Conservation (phyloP, 1,140 invertebrate genomes). For the Drosophila nannoptera region DNA sequence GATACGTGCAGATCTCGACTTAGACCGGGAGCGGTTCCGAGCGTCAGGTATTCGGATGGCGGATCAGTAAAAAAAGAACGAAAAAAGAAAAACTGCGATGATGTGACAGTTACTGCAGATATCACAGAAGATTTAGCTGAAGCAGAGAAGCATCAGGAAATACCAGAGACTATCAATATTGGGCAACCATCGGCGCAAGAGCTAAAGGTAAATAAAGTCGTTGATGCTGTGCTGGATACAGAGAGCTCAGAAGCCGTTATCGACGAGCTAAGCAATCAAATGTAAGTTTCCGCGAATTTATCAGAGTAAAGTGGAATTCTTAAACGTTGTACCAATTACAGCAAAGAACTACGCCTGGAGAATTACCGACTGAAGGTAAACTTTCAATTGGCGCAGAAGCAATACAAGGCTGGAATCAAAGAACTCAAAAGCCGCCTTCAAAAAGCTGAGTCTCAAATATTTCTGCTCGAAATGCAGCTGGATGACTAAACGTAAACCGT, state of each 20-base stretch:
- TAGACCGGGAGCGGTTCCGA: constrained; percentile 1
- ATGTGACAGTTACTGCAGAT: not conserved
- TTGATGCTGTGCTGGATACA: constrained; percentile 7
- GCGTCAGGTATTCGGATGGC: not conserved
- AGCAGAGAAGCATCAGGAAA: not conserved
- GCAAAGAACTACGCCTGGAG: constrained; percentile 1
- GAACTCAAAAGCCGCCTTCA: not conserved
- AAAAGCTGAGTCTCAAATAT: not conserved
- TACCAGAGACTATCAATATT: not conserved
- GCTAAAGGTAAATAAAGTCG: not conserved
- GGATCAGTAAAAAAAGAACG: not conserved
- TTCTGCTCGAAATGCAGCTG: constrained; percentile 1
- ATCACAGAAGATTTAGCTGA: not conserved
- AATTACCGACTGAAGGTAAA: constrained; percentile 15
- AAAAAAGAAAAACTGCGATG: not conserved
- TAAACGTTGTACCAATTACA: not conserved
- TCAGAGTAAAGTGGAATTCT: not conserved
- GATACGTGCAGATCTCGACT: not conserved
- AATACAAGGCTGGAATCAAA: not conserved
- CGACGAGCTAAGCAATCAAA: constrained; percentile 19
- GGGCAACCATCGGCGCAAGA: not conserved
- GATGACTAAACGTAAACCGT: too few species aligned
- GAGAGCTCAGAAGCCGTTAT: constrained; percentile 20
- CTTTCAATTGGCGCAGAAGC: constrained; percentile 6
- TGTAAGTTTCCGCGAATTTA: constrained; percentile 3